Conservation (phyloP, 2,797 vertebrate species). For the Sebastes diaconus region DNA sequence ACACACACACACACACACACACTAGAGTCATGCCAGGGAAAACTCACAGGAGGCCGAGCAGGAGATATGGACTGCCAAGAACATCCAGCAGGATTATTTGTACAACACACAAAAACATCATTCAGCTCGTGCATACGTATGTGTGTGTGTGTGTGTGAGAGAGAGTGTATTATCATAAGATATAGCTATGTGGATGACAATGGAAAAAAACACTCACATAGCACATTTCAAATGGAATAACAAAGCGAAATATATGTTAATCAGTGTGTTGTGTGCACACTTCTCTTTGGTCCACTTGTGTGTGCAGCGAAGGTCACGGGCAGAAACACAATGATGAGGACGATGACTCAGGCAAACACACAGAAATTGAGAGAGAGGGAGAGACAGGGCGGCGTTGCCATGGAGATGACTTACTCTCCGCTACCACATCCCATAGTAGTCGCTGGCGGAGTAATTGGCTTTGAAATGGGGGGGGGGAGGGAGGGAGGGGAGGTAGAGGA, state of each 20-base stretch:
- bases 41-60: constrained; percentile 52
- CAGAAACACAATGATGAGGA: constrained; percentile 53
- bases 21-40: constrained; percentile 40
- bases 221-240: not conserved
- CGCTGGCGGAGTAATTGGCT: constrained; percentile 62
- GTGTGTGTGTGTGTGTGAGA: not conserved
- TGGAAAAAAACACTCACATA: not conserved
- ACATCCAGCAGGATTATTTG: constrained; percentile 62
- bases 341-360: constrained; percentile 61
- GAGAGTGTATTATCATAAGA: not conserved
- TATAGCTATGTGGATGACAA: not conserved
- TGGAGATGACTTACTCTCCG: constrained; percentile 72
- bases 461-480: constrained; percentile 45
- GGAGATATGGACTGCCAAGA: constrained; percentile 50
- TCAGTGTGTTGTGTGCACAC: not conserved
- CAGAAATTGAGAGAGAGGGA: constrained; percentile 39
- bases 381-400: constrained; percentile 62
- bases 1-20: not conserved
- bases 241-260: not conserved
- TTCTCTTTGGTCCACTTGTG: not conserved
- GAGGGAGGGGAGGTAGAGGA: not conserved
- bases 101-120: constrained; percentile 44
- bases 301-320: constrained; percentile 57
- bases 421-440: constrained; percentile 59
- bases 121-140: constrained; percentile 1